Evolutionary conservation across 2,797 vertebrate species (phyloP), one percentile per base, ranked within the genome.

Genomic region (Tokudaia muenninki): DNA sequence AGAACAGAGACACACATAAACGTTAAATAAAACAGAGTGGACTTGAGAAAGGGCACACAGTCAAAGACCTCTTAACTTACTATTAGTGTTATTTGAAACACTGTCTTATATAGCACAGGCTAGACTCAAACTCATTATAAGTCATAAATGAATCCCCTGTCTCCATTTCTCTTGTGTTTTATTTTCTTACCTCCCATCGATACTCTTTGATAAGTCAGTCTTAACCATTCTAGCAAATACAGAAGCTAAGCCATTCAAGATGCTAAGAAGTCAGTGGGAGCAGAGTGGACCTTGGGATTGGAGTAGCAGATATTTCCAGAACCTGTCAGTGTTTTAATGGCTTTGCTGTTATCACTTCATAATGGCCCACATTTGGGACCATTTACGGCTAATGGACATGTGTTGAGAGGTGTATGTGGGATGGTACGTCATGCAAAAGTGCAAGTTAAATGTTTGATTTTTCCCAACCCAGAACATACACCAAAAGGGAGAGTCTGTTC

Each of bases 301-400:
- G 91, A n/a, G 90, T 72, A 93, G 96, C 84, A 83, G 90, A 3
- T 21, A 77, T 89, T 97, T 96, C 75, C 87, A 94, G 80, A 83
- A n/a, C 93, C 97, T 98, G 97, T 98, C 96, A 97, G 96, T 92
- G 44, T 89, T 97, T 97, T 95, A 97, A 92, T 87, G 86, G 88
- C 94, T 82, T 79, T 94, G 96, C 97, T 97, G 98, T 98, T 98
- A 98, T 96, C 98, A 96, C 98, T 97, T 95, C 92, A 93, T 96
- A 97, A 97, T 94, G 47, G 93, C 41, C 88, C 80, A 97, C 97
- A 97, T 98, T 98, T 98, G 98, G 98, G 97, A 96, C 88, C 97
- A 96, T 97, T 98, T 98, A 98, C 0, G 12, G 96, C 97, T 98
- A 98, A 98, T 98, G 98, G 98, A 98, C 97, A 97, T 87, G 97